A percentile compares a stretch with the other conserved stretches of the same genome.
These are phyloP conservation scores for human (Homo sapiens) DNA, from an alignment of 2,113 vertebrate species.

Conservation along the genomic window DNA sequence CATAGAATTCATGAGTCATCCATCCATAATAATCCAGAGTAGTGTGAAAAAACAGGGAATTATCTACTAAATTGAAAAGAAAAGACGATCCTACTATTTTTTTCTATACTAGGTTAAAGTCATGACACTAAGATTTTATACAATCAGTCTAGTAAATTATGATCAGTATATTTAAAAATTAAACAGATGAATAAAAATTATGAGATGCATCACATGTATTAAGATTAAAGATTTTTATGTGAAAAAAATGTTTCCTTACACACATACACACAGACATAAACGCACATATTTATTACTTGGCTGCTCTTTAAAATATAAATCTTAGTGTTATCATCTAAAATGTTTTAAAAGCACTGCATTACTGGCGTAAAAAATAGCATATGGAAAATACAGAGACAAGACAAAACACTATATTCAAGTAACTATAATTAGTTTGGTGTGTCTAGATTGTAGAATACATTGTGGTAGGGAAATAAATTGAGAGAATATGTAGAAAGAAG, in stretches of 20 bases:
- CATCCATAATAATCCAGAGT: not conserved
- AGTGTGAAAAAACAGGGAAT: not conserved
- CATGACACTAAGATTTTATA: not conserved
- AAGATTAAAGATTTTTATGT: not conserved
- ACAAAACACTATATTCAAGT: not conserved
- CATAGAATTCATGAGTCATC: not conserved
- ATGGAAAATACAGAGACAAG: not conserved
- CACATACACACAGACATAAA: not conserved
- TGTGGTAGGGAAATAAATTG: not conserved
- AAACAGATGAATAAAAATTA: not conserved
- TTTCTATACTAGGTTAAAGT: not conserved
- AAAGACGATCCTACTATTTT: not conserved
- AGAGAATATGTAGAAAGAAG: not conserved
- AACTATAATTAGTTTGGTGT: not conserved
- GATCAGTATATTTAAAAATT: not conserved
- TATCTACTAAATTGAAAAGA: not conserved
- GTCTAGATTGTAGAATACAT: not conserved
- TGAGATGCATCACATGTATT: not conserved
- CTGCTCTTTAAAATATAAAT: not conserved
- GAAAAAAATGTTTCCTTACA: not conserved
- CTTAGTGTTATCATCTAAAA: not conserved
- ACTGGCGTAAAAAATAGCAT: not conserved
- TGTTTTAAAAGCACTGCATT: not conserved
- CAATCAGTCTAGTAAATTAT: not conserved
- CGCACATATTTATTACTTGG: not conserved